phyloP scores from a whole-genome alignment of 2,113 vertebrate genomes.

The Xiphophorus hellerii region DNA sequence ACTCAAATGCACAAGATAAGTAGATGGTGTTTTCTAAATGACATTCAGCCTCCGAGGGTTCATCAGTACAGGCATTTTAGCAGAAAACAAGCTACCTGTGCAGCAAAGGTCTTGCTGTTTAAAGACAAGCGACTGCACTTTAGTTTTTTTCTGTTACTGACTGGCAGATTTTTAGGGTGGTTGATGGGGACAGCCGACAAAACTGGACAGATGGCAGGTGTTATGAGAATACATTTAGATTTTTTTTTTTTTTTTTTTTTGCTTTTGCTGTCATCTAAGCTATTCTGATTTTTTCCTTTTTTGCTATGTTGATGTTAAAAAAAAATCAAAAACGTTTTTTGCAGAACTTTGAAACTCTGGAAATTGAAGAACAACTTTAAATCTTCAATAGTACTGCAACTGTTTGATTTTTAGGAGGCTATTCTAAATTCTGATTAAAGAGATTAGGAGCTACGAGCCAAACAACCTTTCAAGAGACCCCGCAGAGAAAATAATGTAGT shows the following conservation, averaged over 20 bases:
- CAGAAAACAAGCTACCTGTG: slow-evolving; percentile 23
- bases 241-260: background rate
- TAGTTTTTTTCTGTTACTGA: slow-evolving; percentile 35
- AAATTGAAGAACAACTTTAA: slow-evolving; percentile 37
- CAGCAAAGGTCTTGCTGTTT: slow-evolving; percentile 32
- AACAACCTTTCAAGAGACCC: slow-evolving; percentile 62
- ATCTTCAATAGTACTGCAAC: slow-evolving; percentile 46
- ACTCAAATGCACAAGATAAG: slow-evolving; percentile 50
- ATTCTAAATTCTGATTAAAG: slow-evolving; percentile 32
- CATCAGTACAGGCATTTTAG: slow-evolving; percentile 56
- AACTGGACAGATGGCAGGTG: slow-evolving; percentile 10
- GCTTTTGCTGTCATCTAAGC: slow-evolving; percentile 6
- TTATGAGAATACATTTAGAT: slow-evolving; percentile 22
- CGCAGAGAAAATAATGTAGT: slow-evolving; percentile 64
- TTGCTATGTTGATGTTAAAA: slow-evolving; percentile 3
- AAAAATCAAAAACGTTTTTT: slow-evolving; percentile 14
- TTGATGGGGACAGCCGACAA: slow-evolving; percentile 46
- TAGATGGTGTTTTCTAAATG: slow-evolving; percentile 41
- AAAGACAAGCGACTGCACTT: slow-evolving; percentile 45
- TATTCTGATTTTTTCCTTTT: slow-evolving; percentile 11
- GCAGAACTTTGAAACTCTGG: slow-evolving; percentile 15
- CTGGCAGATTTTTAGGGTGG: slow-evolving; percentile 30
- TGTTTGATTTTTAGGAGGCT: slow-evolving; percentile 31
- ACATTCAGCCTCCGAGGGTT: slow-evolving; percentile 38
- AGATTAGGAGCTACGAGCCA: slow-evolving; percentile 41